A percentile compares a stretch with the other conserved stretches of the same genome.
These are phyloP conservation scores for Tanypteryx hageni DNA, from an alignment of 2,888 invertebrate species.

Conservation along the genomic window DNA sequence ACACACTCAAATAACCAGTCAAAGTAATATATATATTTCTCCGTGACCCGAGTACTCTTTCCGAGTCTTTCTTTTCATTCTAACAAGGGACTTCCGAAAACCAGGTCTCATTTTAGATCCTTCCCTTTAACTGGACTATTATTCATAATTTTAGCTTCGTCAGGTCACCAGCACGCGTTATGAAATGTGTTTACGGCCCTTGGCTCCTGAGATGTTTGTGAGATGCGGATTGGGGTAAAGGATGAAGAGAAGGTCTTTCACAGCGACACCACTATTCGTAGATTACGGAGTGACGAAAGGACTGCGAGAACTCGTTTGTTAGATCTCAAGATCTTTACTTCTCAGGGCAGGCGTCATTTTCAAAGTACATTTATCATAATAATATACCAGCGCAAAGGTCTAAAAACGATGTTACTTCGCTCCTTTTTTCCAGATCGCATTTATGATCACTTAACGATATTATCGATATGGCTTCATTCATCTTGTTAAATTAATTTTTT, in stretches of 20 bases:
- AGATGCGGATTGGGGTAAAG: slow-evolving; percentile 1
- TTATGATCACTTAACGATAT: too few relatives aligned
- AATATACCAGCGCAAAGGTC: too few relatives aligned
- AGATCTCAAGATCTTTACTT: too few relatives aligned
- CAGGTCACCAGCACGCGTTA: not conserved
- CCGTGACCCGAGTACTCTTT: not conserved
- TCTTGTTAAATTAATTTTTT: too few relatives aligned
- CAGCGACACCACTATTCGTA: too few relatives aligned
- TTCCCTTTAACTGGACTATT: not conserved
- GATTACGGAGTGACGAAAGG: too few relatives aligned
- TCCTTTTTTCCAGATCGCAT: too few relatives aligned
- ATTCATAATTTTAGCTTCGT: slow-evolving; percentile 29
- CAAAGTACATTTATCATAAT: too few relatives aligned
- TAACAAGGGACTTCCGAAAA: not conserved
- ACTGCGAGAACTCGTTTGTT: too few relatives aligned
- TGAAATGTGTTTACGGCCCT: slow-evolving; percentile 19
- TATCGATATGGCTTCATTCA: too few relatives aligned
- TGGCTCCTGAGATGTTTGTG: not conserved
- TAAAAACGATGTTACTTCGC: too few relatives aligned
- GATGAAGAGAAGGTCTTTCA: not conserved
- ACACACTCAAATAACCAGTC: not conserved
- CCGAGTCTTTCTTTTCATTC: not conserved
- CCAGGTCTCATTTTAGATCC: not conserved
- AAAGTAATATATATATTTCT: not conserved
- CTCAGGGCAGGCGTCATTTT: too few relatives aligned